Evolutionary conservation across 2,113 vertebrate species (phyloP).

Genomic region (Pelmatolapia mariae): DNA sequence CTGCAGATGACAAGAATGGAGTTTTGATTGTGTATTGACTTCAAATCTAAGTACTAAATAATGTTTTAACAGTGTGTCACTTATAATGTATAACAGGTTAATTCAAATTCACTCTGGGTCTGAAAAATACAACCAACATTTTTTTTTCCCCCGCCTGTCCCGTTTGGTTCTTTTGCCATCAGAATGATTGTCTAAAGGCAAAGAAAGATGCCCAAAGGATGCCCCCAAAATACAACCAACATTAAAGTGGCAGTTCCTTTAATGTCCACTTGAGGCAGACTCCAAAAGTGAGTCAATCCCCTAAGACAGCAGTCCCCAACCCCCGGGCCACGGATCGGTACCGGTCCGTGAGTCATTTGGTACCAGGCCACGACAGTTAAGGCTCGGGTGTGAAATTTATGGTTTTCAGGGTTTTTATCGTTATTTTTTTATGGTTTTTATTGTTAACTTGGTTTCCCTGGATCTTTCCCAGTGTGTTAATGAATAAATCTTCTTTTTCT

Average conservation of each 20-base stretch:
- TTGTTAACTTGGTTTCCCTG: background rate
- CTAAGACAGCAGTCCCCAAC: rapidly evolving
- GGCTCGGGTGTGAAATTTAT: background rate
- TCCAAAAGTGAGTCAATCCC: background rate
- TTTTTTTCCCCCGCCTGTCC: no score
- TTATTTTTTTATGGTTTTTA: background rate
- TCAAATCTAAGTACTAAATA: background rate
- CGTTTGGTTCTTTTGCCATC: no score
- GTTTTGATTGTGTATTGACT: background rate
- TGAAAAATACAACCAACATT: background rate
- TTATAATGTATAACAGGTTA: background rate
- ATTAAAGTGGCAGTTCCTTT: background rate
- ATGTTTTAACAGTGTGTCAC: background rate
- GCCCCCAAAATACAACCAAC: background rate
- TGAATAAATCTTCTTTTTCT: background rate
- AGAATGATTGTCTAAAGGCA: no score
- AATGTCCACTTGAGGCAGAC: background rate
- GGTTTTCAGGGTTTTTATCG: background rate
- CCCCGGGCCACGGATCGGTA: rapidly evolving
- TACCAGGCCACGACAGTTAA: background rate
- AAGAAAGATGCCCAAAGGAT: no score
- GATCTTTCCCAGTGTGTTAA: background rate
- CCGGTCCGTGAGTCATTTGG: rapidly evolving
- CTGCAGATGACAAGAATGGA: background rate
- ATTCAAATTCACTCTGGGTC: background rate